Evolutionary conservation across 1,140 invertebrate genomes (phyloP).

Genomic region (Sinella curviseta): DNA sequence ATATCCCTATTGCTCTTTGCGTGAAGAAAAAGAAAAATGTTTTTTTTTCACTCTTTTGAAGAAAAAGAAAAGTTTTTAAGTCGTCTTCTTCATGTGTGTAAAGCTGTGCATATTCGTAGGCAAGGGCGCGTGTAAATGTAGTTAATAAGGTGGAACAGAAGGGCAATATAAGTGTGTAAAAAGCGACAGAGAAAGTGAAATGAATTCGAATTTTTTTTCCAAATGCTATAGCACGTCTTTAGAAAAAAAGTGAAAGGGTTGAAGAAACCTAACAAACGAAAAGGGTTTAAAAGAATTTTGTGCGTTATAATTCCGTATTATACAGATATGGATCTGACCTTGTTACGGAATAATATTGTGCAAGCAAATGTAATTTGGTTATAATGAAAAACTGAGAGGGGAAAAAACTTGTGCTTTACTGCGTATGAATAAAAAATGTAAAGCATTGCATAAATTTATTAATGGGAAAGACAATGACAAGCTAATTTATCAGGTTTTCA

Average conservation of each 20-base stretch:
- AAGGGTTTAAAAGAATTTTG: neutral
- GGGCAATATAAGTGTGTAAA: neutral
- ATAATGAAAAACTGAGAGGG: neutral
- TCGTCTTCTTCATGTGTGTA: no score
- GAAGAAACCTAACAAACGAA: neutral
- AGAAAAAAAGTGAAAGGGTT: neutral
- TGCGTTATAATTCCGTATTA: neutral
- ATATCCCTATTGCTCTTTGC: no score
- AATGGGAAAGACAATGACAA: neutral
- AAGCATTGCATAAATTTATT: neutral
- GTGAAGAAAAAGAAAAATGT: no score
- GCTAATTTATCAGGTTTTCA: constrained; percentile 10
- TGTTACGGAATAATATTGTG: neutral
- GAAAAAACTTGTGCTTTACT: neutral
- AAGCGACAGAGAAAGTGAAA: neutral
- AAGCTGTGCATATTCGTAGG: no score
- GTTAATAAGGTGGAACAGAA: neutral
- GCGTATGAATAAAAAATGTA: neutral
- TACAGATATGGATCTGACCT: neutral
- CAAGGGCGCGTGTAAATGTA: no score
- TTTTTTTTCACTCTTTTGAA: no score
- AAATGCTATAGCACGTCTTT: neutral
- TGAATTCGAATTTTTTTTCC: neutral
- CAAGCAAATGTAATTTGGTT: neutral
- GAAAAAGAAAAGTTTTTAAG: neutral